Evolutionary conservation across 2,797 vertebrate species (phyloP).

Genomic region (Mormyrops attenuatus): DNA sequence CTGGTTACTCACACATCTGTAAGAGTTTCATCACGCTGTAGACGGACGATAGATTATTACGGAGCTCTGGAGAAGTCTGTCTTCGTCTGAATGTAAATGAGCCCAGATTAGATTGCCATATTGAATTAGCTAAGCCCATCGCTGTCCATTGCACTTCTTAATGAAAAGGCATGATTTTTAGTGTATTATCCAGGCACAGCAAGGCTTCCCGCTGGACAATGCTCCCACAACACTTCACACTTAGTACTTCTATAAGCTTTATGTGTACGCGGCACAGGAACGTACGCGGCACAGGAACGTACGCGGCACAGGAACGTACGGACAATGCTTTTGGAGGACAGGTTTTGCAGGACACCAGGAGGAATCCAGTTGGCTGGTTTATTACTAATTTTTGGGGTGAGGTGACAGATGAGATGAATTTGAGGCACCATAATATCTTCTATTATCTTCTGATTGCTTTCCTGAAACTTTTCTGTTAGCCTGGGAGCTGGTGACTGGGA

Average conservation of each 20-base stretch:
- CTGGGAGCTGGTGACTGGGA: not conserved
- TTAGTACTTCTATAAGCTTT: not conserved
- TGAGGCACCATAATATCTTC: not conserved
- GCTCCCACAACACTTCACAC: not conserved
- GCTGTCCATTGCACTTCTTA: not conserved
- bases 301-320: too few species aligned
- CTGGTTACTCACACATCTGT: not conserved
- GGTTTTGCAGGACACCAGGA: not conserved
- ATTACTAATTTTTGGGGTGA: not conserved
- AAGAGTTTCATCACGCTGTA: not conserved
- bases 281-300: too few species aligned
- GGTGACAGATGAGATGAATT: not conserved
- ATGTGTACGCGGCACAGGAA: not conserved
- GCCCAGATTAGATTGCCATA: not conserved
- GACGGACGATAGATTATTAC: not conserved
- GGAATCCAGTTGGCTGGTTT: not conserved
- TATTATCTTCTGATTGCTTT: not conserved
- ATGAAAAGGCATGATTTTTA: not conserved
- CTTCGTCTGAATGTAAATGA: constrained; percentile 8
- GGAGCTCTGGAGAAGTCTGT: not conserved
- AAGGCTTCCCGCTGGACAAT: not conserved
- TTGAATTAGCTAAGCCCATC: not conserved
- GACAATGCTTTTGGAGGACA: not conserved
- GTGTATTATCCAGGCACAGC: not conserved
- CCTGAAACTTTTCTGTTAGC: not conserved